These are phyloP conservation scores for Cheiracanthium punctorium DNA, from an alignment of 2,888 invertebrate species.

Conservation along the genomic window DNA sequence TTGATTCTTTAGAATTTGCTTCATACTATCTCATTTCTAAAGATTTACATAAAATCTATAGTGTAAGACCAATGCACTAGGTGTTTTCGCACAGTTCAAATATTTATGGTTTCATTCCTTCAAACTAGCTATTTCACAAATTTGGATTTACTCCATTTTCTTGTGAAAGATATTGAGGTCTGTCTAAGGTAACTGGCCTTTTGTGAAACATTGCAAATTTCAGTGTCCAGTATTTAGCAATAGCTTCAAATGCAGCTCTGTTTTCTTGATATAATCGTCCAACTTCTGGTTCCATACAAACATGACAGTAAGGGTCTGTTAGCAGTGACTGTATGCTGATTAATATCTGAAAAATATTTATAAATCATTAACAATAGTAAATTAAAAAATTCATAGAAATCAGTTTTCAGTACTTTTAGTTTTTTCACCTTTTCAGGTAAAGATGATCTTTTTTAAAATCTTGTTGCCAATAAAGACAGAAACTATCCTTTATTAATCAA, in stretches of 20 bases:
- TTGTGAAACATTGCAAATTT: conserved; percentile 74
- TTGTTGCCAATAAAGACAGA: too few relatives aligned
- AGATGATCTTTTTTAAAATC: too few relatives aligned
- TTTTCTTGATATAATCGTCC: conserved; percentile 75
- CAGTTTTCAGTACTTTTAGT: too few relatives aligned
- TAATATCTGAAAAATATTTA: conserved; percentile 80
- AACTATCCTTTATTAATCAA: too few relatives aligned
- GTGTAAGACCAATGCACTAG: not conserved
- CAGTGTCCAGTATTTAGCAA: conserved; percentile 77
- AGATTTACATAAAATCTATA: not conserved
- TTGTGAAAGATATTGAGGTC: conserved; percentile 33
- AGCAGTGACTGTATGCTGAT: conserved; percentile 91
- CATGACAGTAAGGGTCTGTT: conserved; percentile 81
- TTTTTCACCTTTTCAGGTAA: too few relatives aligned
- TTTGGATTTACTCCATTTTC: conserved; percentile 58
- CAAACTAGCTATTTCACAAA: conserved; percentile 19
- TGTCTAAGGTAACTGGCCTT: conserved; percentile 43
- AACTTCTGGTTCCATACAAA: conserved; percentile 77
- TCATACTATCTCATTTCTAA: not conserved
- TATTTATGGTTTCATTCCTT: not conserved
- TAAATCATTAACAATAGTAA: too few relatives aligned
- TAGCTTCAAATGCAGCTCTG: conserved; percentile 75
- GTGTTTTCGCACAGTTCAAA: not conserved
- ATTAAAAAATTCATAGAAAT: too few relatives aligned
- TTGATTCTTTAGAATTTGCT: not conserved